A percentile compares a stretch with the other conserved stretches of the same genome.
Evolutionary conservation across 2,888 invertebrate species (phyloP).

Genomic region (Leptinotarsa rubiginosa): DNA sequence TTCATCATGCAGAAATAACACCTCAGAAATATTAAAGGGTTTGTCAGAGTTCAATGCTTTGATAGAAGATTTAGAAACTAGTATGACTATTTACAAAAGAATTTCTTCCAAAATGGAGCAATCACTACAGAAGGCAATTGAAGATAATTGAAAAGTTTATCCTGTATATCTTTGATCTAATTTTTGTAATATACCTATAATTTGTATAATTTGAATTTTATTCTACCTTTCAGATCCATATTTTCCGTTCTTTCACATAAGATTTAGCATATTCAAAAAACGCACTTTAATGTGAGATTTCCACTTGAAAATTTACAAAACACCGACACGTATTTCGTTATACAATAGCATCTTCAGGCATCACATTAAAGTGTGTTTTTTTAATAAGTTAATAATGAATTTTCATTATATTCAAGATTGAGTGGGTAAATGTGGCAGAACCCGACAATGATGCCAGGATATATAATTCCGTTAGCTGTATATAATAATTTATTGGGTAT

Average conservation of each 20-base stretch:
- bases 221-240: not conserved
- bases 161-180: not conserved
- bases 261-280: not conserved
- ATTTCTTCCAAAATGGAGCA: conserved; percentile 54
- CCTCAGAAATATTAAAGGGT: conserved; percentile 48
- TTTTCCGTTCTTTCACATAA: not conserved
- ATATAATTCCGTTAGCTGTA: too few relatives aligned
- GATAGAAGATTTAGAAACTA: conserved; percentile 61
- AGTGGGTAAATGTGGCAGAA: too few relatives aligned
- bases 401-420: too few relatives aligned
- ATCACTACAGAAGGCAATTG: conserved; percentile 47
- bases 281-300: too few relatives aligned
- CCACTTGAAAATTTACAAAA: too few relatives aligned
- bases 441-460: too few relatives aligned
- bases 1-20: conserved; percentile 35
- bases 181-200: conserved; percentile 1
- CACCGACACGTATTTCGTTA: too few relatives aligned
- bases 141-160: conserved; percentile 33
- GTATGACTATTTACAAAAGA: conserved; percentile 58
- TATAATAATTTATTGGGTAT: too few relatives aligned
- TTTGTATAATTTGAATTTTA: not conserved
- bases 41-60: conserved; percentile 55
- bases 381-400: too few relatives aligned
- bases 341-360: too few relatives aligned
- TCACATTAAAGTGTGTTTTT: too few relatives aligned